These are phyloP conservation scores for Helostoma temminkii DNA, from an alignment of 2,797 vertebrate species.

Conservation along the genomic window DNA sequence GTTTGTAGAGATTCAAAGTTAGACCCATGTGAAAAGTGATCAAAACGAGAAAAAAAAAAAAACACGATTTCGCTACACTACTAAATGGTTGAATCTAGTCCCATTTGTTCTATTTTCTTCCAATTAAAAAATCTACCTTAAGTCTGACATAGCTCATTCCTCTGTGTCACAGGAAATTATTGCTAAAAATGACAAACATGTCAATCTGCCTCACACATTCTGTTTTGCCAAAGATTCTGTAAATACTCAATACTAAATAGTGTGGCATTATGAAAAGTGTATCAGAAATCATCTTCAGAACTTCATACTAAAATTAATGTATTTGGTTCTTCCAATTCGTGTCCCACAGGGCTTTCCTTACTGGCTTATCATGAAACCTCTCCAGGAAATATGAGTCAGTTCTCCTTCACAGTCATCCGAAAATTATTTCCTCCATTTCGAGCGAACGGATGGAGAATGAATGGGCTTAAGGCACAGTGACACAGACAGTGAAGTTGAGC, in stretches of 20 bases:
- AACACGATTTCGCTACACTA: too few species aligned
- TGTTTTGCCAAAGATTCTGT: too few species aligned
- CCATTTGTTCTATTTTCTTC: too few species aligned
- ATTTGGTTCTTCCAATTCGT: constrained; percentile 28
- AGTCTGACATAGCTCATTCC: not conserved
- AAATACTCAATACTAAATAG: too few species aligned
- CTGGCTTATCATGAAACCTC: constrained; percentile 50
- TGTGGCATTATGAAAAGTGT: too few species aligned
- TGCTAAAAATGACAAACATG: not conserved
- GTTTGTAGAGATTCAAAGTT: not conserved
- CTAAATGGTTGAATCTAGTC: not conserved
- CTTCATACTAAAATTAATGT: constrained; percentile 9
- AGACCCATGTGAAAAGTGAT: not conserved
- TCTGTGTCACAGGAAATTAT: too few species aligned
- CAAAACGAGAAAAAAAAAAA: not conserved
- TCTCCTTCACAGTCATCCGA: constrained; percentile 33
- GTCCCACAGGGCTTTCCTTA: constrained; percentile 55
- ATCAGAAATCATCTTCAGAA: constrained; percentile 29
- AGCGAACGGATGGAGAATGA: too few species aligned
- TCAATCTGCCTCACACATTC: too few species aligned
- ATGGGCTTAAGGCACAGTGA: too few species aligned
- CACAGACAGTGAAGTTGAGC: too few species aligned
- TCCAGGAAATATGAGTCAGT: constrained; percentile 75
- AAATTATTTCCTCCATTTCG: not conserved
- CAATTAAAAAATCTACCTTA: too few species aligned